These are phyloP conservation scores for Cephalopterus ornatus DNA, from an alignment of 2,113 vertebrate genomes.

Conservation along the genomic window DNA sequence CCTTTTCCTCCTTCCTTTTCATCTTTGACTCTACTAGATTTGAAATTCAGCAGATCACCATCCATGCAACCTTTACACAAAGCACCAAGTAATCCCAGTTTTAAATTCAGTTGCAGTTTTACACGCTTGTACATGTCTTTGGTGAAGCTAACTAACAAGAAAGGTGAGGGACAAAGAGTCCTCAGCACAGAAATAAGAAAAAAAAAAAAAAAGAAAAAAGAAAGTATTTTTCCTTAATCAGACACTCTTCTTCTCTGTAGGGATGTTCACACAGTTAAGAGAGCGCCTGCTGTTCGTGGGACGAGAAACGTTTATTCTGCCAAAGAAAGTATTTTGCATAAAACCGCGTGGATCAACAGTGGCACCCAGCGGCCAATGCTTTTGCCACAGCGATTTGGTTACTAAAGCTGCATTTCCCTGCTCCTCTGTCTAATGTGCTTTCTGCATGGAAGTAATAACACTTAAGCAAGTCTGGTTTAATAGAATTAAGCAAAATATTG, in stretches of 20 bases:
- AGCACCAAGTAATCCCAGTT: neutral
- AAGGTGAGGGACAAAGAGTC: neutral
- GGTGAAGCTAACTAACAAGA: neutral
- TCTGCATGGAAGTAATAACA: neutral
- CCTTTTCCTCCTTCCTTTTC: too few species aligned
- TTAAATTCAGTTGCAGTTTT: neutral
- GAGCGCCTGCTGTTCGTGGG: slow-evolving; percentile 29
- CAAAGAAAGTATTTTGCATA: neutral
- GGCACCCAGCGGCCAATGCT: slow-evolving; percentile 63
- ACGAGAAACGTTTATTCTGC: slow-evolving; percentile 35
- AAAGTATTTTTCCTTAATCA: slow-evolving; percentile 55
- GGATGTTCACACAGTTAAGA: slow-evolving; percentile 66
- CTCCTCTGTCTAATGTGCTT: neutral
- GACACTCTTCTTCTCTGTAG: slow-evolving; percentile 60
- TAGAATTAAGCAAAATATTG: neutral
- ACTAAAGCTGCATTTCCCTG: neutral
- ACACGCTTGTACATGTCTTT: neutral
- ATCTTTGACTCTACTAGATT: neutral
- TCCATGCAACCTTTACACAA: neutral
- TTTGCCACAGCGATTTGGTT: neutral
- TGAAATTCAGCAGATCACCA: neutral
- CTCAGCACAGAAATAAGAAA: neutral
- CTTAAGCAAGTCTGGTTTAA: neutral
- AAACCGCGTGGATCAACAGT: slow-evolving; percentile 53
- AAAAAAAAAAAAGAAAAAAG: too few species aligned